These are phyloP conservation scores for Oedothorax gibbosus DNA, from an alignment of 1,140 invertebrate species.

Conservation along the genomic window DNA sequence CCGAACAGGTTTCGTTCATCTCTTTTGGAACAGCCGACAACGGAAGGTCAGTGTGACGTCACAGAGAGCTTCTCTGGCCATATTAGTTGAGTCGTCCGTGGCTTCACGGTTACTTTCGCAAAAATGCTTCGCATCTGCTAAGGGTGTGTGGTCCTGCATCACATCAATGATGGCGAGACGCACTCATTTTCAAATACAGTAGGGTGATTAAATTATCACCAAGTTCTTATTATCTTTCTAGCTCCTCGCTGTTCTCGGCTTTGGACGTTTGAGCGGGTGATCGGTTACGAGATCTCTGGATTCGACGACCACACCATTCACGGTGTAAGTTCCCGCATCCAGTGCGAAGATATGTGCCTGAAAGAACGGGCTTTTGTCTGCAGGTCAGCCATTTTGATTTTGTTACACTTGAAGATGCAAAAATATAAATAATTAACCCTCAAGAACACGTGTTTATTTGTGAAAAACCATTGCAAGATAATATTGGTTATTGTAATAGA, in stretches of 20 bases:
- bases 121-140: too few relatives aligned
- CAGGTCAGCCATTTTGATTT: constrained; percentile 58
- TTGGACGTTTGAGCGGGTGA: constrained; percentile 69
- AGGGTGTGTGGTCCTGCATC: too few relatives aligned
- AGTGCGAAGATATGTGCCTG: constrained; percentile 72
- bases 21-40: too few relatives aligned
- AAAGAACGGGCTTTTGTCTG: constrained; percentile 71
- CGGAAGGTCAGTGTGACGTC: too few relatives aligned
- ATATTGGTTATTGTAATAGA: too few relatives aligned
- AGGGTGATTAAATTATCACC: neutral
- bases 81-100: too few relatives aligned
- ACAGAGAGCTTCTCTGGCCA: too few relatives aligned
- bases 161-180: too few relatives aligned
- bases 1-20: too few relatives aligned
- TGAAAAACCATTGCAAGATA: too few relatives aligned
- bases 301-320: constrained; percentile 66
- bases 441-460: constrained; percentile 47
- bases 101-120: too few relatives aligned
- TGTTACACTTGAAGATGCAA: constrained; percentile 56
- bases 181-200: neutral
- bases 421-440: constrained; percentile 13
- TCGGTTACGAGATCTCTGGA: constrained; percentile 69
- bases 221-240: neutral
- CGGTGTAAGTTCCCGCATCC: constrained; percentile 65
- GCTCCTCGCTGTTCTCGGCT: constrained; percentile 63